Base-by-base conservation (phyloP, 2,113 vertebrate genomes). In the Oxygymnocypris stewartii region DNA sequence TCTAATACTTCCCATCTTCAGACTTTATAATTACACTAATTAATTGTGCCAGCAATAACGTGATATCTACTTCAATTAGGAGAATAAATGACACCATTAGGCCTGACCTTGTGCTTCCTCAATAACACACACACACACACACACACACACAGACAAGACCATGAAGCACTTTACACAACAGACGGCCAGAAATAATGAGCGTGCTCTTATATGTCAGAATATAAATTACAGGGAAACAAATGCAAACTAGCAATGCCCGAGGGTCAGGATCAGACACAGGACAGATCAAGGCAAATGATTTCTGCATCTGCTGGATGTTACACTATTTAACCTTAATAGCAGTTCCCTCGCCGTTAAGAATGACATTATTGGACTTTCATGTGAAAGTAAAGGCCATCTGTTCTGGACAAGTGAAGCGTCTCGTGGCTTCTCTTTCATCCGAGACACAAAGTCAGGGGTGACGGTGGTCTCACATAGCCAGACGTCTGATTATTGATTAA, bases 91-190 rank as follows among this genome's bases (percentile, higher is more conserved):
- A 65, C 59, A 47, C 40, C 79, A 81, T 81, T 81, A 81, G 14
- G n/a, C 40, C 59, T 44, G 93, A 94, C 92, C 91, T 93, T 88
- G 93, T 90, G 87, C 94, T 94, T 95, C 9, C 37, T 25, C 57
- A 81, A 20, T 1, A 28, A 42, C 59, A 65, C 0, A 23, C 37
- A 69, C 65, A 35, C 6, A 12, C n/a, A n/a, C n/a, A 42, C 59
- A 65, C 0, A 42, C 59, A 65, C 0, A 23, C 37, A 69, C 65
- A 35, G n/a, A n/a, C 6, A 12, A 47, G 42, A 25, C 20, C 12
- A 42, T 25, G 12, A 63, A 42, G 35, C 40, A 4, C 40, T n/a
- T 9, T 14, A 80, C 78, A 42, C 16, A 71, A 73, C 35, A 73
- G 35, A 40, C 9, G 11, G 7, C 2, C 73, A 47, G 42, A 75